These are phyloP conservation scores for Noctua janthina DNA, from an alignment of 2,888 invertebrate species.

Conservation along the genomic window DNA sequence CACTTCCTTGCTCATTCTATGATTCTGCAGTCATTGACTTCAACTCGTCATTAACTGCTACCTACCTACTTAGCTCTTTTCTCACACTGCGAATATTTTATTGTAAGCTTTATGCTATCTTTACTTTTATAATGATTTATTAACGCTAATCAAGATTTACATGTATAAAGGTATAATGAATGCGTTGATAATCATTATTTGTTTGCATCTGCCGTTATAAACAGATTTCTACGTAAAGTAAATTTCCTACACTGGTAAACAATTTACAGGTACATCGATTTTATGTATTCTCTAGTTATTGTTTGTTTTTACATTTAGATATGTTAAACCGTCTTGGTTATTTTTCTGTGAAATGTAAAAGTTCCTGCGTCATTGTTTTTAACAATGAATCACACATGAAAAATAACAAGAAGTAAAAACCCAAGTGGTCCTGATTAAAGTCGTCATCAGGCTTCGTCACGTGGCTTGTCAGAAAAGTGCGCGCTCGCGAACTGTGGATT, in stretches of 20 bases:
- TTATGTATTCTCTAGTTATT: neutral
- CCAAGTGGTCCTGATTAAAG: constrained; percentile 57
- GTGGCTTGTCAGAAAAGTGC: constrained; percentile 65
- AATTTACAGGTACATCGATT: neutral
- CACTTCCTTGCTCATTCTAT: constrained; percentile 54
- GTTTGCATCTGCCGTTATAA: constrained; percentile 29
- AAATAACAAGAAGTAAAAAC: constrained; percentile 60
- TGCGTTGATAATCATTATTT: constrained; percentile 15
- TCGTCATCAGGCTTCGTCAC: constrained; percentile 60
- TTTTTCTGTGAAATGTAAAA: constrained; percentile 32
- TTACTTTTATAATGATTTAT: constrained; percentile 24
- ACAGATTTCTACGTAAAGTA: constrained; percentile 9
- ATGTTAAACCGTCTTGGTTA: neutral
- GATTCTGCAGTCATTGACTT: constrained; percentile 64
- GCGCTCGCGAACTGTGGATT: constrained; percentile 74
- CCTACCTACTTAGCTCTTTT: constrained; percentile 32
- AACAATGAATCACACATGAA: constrained; percentile 56
- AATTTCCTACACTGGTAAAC: constrained; percentile 10
- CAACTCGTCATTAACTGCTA: constrained; percentile 46
- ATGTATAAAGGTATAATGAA: constrained; percentile 1
- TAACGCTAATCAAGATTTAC: constrained; percentile 24
- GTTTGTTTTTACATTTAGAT: neutral
- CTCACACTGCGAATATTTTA: constrained; percentile 35
- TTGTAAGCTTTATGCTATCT: constrained; percentile 19
- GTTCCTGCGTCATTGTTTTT: constrained; percentile 42